phyloP scores from a whole-genome alignment of 2,888 invertebrate species.

The Noctuana brunneofusca region DNA sequence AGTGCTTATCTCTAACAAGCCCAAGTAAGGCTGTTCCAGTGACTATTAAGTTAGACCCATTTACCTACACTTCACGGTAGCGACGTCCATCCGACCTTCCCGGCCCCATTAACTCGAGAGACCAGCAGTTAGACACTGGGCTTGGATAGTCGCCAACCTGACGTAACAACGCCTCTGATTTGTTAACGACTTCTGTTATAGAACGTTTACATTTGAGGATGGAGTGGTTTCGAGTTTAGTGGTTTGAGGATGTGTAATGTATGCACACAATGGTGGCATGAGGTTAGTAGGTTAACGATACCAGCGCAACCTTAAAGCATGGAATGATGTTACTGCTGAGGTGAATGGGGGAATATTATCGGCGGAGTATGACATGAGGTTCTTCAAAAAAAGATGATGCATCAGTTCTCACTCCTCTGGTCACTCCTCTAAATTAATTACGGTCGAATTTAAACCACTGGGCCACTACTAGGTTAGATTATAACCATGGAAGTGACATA shows the following conservation, averaged over 20 bases:
- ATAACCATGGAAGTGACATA: too few relatives aligned
- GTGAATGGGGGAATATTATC: too few relatives aligned
- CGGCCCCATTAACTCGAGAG: slow-evolving; percentile 32
- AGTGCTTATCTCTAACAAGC: too few relatives aligned
- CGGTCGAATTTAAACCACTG: too few relatives aligned
- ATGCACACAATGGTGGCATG: background rate
- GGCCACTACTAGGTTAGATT: too few relatives aligned
- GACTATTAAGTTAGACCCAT: slow-evolving; percentile 11
- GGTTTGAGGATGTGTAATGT: slow-evolving; percentile 1
- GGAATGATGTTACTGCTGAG: too few relatives aligned
- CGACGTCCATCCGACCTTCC: slow-evolving; percentile 28
- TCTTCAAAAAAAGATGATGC: too few relatives aligned
- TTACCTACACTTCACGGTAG: slow-evolving; percentile 23
- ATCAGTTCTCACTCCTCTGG: too few relatives aligned
- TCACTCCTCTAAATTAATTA: too few relatives aligned
- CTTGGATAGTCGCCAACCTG: slow-evolving; percentile 31
- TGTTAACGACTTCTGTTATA: slow-evolving; percentile 31
- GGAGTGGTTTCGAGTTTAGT: background rate
- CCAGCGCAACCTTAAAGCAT: too few relatives aligned
- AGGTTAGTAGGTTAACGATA: background rate
- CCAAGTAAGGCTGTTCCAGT: slow-evolving; percentile 1
- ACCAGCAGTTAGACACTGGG: slow-evolving; percentile 33
- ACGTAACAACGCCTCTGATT: slow-evolving; percentile 33
- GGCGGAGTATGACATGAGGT: too few relatives aligned
- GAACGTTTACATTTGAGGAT: slow-evolving; percentile 17